Base-by-base conservation (phyloP, 2,888 invertebrate genomes). In the Brachyptera putata region DNA sequence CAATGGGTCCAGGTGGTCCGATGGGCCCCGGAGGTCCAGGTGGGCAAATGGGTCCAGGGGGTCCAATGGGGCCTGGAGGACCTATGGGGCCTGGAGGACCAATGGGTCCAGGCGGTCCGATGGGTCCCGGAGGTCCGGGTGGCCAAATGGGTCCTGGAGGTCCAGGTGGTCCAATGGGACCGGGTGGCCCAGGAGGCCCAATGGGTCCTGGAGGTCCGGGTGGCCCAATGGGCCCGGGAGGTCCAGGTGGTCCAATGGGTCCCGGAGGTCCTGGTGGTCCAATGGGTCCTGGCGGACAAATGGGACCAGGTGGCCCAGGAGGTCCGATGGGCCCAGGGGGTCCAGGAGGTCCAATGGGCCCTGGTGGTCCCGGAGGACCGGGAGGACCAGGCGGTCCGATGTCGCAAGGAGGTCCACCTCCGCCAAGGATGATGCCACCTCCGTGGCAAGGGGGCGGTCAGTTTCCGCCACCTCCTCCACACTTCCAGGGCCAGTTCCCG, bases 381-480 rank as follows among this genome's bases (percentile, higher is more conserved):
- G n/a, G 16, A 21, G 53, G 34, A 3, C 43, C 2, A 7, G 34
- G 53, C 3, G 49, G 49, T 3, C 43, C n/a, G 21, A 43, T 43
- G 43, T 21, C 43, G 1, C 50, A 49, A 13, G 58, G 61, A 1
- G 61, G 61, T 1, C 63, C 63, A 1, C 64, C 64, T 1, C 65
- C 66, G 16, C 64, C 64, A 1, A 63, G 65, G 57, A 65, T 66
- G 65, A 64, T 64, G 64, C 65, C 65, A 11, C 66, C 66, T 11
- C 66, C 66, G 3, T 64, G 64, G 64, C 65, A 65, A 25, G 63
- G 63, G 9, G 63, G 61, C 21, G 74, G 71, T 1, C 74, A 73
- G 46, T 74, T 73, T 61, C 75, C 73, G 58, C 75, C 74, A 1
- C 72, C 74, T 3, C 72, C 68, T 4, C 64, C 64, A 14, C 61